Base-by-base conservation (phyloP, 1,140 invertebrate species). In the Leptinotarsa defecta region DNA sequence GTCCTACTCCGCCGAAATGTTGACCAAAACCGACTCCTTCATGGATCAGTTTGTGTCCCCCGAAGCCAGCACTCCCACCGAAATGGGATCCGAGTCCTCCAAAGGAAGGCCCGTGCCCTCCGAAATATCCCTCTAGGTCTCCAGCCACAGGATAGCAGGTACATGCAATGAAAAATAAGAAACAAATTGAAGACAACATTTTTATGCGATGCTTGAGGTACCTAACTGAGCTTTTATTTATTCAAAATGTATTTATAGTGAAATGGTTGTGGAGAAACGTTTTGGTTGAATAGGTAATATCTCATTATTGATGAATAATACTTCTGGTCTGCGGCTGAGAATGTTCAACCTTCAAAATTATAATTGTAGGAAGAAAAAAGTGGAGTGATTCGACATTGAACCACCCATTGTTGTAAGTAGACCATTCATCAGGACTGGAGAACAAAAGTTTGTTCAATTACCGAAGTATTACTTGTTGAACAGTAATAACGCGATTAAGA, bases 281-380 rank as follows among this genome's bases (percentile, higher is more conserved):
- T 57, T 57, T 57, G 52, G 52, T 57, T 57, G 52, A 57, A n/a
- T 57, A 57, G 52, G 52, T 57, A 57, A 57, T 57, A 57, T 57
- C 52, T 57, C 52, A 57, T 57, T n/a, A 57, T 17, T 57, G 52
- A 57, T 57, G 52, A 57, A 57, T 57, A 57, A 57, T 15, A 57
- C 52, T 57, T 57, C 52, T 57, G 52, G 52, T 57, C 52, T 57
- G 52, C 52, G 52, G 52, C 52, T 57, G 52, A 57, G 17, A 57
- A 57, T 57, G 17, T n/a, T 3, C 52, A 57, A 57, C 52, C 52
- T 57, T 57, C 52, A 57, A 57, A 57, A 57, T 57, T 19, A 57
- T 57, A 15, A 57, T 57, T 57, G 17, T 57, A 17, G 52, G n/a
- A 57, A 57, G 4, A 57, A 57, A 57, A 57, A 57, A 57, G 8